Percentiles rank a stretch among this genome's conserved stretches.
These are phyloP conservation scores for Dolichomitus sp. DNA, from an alignment of 2,888 invertebrate species.

Conservation along the genomic window DNA sequence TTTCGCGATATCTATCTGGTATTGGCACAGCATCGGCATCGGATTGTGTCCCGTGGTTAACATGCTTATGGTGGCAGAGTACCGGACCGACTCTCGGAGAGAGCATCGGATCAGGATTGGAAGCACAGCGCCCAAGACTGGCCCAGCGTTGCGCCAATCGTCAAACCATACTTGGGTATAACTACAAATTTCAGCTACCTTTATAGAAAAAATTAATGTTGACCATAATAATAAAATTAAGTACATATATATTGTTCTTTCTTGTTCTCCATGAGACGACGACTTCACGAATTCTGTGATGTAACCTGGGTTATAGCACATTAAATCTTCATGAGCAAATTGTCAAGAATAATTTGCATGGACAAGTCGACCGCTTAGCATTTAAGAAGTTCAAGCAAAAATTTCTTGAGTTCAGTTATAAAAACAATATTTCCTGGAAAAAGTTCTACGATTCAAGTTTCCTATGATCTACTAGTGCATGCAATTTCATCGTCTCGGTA, in stretches of 20 bases:
- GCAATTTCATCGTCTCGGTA: slow-evolving; percentile 5
- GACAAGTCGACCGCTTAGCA: slow-evolving; percentile 23
- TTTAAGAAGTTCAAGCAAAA: background rate
- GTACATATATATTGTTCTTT: background rate
- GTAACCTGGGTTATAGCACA: too few species aligned
- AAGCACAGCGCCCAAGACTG: too few species aligned
- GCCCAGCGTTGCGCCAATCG: too few species aligned
- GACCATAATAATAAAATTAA: background rate
- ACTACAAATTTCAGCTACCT: too few species aligned
- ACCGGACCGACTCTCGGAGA: too few species aligned
- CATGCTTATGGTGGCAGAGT: too few species aligned
- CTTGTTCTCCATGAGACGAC: background rate
- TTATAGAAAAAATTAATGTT: background rate
- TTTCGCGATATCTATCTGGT: too few species aligned
- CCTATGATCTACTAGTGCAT: background rate
- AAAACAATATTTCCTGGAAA: background rate
- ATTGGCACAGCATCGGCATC: too few species aligned
- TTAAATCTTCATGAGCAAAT: background rate
- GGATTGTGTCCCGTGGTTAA: too few species aligned
- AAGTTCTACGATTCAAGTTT: background rate
- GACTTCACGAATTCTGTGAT: too few species aligned
- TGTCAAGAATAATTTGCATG: background rate
- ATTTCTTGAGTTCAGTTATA: background rate
- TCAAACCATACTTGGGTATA: too few species aligned
- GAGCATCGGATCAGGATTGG: too few species aligned